These are phyloP conservation scores for Connochaetes taurinus DNA, from an alignment of 2,113 vertebrate species.

Conservation along the genomic window DNA sequence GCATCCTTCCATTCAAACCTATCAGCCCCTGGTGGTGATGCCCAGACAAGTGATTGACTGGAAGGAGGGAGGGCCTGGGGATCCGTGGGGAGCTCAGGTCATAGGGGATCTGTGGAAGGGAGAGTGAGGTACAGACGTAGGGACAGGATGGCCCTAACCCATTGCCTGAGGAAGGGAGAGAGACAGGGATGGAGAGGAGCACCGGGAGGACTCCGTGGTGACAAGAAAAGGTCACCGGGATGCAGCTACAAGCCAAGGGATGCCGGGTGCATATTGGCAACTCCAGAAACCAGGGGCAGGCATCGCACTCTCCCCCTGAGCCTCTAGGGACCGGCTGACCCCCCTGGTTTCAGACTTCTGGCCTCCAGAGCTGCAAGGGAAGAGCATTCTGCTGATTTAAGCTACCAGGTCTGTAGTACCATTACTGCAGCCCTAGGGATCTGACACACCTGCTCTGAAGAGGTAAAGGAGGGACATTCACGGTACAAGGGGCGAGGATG, in stretches of 20 bases:
- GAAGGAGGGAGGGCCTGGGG: too few species aligned
- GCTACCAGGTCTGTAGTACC: neutral
- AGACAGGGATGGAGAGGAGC: neutral
- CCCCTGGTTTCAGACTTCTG: too few species aligned
- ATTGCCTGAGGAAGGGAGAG: neutral
- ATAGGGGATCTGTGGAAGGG: accelerated
- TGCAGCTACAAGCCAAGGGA: neutral
- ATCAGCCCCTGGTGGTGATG: accelerated
- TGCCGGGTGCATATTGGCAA: accelerated
- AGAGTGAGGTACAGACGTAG: neutral
- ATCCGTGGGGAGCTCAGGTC: neutral
- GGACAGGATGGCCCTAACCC: neutral
- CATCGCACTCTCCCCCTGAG: accelerated
- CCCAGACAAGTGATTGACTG: neutral
- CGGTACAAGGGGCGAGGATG: accelerated
- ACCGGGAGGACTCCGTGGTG: accelerated
- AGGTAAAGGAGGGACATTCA: accelerated
- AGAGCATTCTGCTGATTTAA: neutral
- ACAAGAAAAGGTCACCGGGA: accelerated
- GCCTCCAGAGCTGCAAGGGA: neutral
- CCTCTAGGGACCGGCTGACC: accelerated
- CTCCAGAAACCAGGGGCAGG: neutral
- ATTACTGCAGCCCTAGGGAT: too few species aligned
- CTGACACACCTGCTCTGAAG: accelerated
- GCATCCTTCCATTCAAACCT: neutral